Percentiles rank a stretch among this genome's conserved stretches.
phyloP scores from a whole-genome alignment of 2,888 invertebrate species.

The Hololepta plana region DNA sequence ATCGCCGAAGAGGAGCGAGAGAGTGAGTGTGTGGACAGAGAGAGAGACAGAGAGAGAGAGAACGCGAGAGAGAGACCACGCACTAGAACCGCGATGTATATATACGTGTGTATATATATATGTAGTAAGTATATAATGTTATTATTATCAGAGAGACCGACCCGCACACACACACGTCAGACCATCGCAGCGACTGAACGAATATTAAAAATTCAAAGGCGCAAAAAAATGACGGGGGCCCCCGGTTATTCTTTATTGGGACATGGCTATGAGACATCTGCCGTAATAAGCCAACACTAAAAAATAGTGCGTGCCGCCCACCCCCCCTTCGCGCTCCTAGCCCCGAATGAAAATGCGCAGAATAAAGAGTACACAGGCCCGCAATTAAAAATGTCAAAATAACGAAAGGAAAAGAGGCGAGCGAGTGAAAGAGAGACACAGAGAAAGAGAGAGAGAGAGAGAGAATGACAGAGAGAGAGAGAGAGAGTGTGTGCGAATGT shows the following conservation, averaged over 20 bases:
- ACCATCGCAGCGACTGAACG: slow-evolving; percentile 22
- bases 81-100: too few species aligned
- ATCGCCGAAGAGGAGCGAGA: too few species aligned
- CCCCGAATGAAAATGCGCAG: slow-evolving; percentile 35
- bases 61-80: too few species aligned
- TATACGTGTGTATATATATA: too few species aligned
- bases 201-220: slow-evolving; percentile 30
- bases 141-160: too few species aligned
- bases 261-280: slow-evolving; percentile 42
- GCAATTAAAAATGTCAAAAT: slow-evolving; percentile 38
- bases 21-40: too few species aligned
- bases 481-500: too few species aligned
- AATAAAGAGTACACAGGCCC: slow-evolving; percentile 36
- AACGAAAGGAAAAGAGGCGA: slow-evolving; percentile 12
- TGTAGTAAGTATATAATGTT: too few species aligned
- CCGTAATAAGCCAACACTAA: slow-evolving; percentile 45
- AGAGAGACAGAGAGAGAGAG: too few species aligned
- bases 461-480: slow-evolving; percentile 1
- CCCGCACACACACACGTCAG: slow-evolving; percentile 18
- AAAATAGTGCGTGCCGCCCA: slow-evolving; percentile 43
- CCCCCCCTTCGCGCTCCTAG: slow-evolving; percentile 17
- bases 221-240: slow-evolving; percentile 27
- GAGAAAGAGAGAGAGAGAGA: slow-evolving; percentile 3
- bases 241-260: slow-evolving; percentile 30
- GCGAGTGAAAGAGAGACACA: slow-evolving; percentile 5